phyloP scores from a whole-genome alignment of 2,113 vertebrate species.

The Chloroceryle aenea region DNA sequence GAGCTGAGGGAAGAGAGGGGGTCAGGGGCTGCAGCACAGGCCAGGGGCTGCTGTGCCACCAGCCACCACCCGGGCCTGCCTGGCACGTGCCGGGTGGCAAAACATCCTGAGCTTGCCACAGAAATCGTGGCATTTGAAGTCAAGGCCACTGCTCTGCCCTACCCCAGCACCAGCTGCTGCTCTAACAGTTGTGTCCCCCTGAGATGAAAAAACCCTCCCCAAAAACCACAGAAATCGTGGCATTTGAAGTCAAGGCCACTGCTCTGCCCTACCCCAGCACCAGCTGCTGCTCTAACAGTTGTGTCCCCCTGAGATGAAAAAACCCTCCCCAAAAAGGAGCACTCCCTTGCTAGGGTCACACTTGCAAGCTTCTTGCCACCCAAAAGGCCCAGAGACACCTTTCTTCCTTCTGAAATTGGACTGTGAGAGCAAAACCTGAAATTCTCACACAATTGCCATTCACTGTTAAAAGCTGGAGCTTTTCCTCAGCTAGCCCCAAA shows the following conservation, averaged over 20 bases:
- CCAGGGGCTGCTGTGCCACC: background rate
- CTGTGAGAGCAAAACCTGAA: background rate
- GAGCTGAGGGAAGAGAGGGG: background rate
- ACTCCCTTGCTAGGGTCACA: background rate
- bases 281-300: background rate
- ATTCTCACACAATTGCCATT: background rate
- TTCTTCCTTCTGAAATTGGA: background rate
- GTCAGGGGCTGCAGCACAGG: rapidly evolving
- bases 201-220: background rate
- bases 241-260: background rate
- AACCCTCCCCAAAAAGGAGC: background rate
- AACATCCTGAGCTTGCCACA: background rate
- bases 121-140: rapidly evolving
- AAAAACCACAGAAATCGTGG: rapidly evolving
- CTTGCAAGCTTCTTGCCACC: background rate
- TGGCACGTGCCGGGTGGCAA: rapidly evolving
- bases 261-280: background rate
- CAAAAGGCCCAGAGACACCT: background rate
- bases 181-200: rapidly evolving
- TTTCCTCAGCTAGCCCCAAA: background rate
- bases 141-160: background rate
- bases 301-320: rapidly evolving
- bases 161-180: background rate
- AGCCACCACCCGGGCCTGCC: too few species aligned
- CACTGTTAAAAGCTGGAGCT: background rate